phyloP scores from a whole-genome alignment of 2,888 invertebrate genomes.

The Eledone cirrhosa region DNA sequence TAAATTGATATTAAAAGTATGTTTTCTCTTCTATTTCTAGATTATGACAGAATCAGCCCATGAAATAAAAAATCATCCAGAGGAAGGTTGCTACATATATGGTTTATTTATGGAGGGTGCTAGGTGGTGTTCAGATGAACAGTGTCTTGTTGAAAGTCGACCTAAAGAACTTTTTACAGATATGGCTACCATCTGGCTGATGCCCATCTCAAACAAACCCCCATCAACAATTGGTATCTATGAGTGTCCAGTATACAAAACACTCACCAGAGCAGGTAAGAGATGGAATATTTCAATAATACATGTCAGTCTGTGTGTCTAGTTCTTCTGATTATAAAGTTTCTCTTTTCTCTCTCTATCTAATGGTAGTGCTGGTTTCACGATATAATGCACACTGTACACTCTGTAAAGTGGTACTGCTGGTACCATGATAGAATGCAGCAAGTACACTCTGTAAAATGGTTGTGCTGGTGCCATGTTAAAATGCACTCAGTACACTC shows the following conservation, averaged over 20 bases:
- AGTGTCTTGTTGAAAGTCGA: constrained; percentile 60
- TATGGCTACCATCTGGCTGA: constrained; percentile 76
- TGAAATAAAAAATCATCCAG: constrained; percentile 60
- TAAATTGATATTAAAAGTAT: too few relatives aligned
- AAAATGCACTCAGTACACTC: too few relatives aligned
- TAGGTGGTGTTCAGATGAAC: constrained; percentile 58
- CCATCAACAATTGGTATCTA: constrained; percentile 69
- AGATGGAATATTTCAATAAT: constrained; percentile 6
- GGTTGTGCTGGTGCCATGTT: too few relatives aligned
- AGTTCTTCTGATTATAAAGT: too few relatives aligned
- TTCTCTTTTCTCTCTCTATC: too few relatives aligned
- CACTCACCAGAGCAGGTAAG: constrained; percentile 71
- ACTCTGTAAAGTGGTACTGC: too few relatives aligned
- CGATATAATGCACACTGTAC: too few relatives aligned
- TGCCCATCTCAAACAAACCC: constrained; percentile 75
- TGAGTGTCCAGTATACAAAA: constrained; percentile 76
- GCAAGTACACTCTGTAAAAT: too few relatives aligned
- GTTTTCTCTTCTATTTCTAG: constrained; percentile 39
- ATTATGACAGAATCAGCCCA: constrained; percentile 52
- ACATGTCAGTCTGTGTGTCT: too few relatives aligned
- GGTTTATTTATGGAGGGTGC: constrained; percentile 66
- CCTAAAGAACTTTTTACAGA: constrained; percentile 71
- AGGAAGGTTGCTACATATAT: constrained; percentile 66
- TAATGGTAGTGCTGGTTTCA: too few relatives aligned
- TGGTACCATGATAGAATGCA: too few relatives aligned